Evolutionary conservation across 2,888 invertebrate genomes (phyloP).

Genomic region (Leucania comma): DNA sequence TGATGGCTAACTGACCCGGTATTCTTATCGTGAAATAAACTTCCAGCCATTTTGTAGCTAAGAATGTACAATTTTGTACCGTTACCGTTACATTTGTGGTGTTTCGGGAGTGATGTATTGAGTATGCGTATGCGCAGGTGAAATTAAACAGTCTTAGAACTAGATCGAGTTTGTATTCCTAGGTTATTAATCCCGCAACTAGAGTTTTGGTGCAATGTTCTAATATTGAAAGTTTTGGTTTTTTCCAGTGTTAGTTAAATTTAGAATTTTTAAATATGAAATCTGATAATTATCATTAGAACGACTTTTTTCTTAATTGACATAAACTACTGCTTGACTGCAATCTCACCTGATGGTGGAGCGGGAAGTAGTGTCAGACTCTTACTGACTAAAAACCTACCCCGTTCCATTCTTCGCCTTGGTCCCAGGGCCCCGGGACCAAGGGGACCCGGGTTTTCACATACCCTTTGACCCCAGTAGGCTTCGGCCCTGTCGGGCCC

Average conservation of each 20-base stretch:
- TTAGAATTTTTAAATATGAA: not conserved
- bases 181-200: constrained; percentile 42
- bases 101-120: constrained; percentile 58
- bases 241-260: not conserved
- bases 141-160: constrained; percentile 62
- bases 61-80: constrained; percentile 47
- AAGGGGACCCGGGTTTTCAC: too few relatives aligned
- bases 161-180: constrained; percentile 47
- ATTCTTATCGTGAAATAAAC: constrained; percentile 50
- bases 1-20: constrained; percentile 59
- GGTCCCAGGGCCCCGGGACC: too few relatives aligned
- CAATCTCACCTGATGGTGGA: too few relatives aligned
- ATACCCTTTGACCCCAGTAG: too few relatives aligned
- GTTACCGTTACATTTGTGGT: constrained; percentile 42
- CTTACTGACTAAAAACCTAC: too few relatives aligned
- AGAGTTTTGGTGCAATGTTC: constrained; percentile 30
- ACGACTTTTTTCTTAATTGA: not conserved
- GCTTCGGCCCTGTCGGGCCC: too few relatives aligned
- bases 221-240: constrained; percentile 1
- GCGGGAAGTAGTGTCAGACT: too few relatives aligned
- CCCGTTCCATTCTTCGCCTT: too few relatives aligned
- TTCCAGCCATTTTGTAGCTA: constrained; percentile 33
- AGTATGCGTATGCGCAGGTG: constrained; percentile 54
- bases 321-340: too few relatives aligned
- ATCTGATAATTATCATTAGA: not conserved